Percentiles rank a stretch among this genome's conserved stretches.
These are phyloP conservation scores for Falco columbarius DNA, from an alignment of 2,797 vertebrate species.

Conservation along the genomic window DNA sequence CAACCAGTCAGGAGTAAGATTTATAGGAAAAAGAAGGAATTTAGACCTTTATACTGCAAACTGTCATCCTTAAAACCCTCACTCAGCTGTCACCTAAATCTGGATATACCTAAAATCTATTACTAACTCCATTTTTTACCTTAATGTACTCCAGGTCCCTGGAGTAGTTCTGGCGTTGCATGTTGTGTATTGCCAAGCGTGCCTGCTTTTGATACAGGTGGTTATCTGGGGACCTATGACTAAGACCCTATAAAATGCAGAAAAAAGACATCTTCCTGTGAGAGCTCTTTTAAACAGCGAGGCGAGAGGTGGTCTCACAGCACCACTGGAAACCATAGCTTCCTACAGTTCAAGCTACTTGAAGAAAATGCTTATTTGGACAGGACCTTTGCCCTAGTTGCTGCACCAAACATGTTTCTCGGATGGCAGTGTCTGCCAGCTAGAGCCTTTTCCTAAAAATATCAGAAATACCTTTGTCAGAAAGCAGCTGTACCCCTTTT, in stretches of 20 bases:
- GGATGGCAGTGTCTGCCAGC: not conserved
- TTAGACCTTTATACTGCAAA: not conserved
- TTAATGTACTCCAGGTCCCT: not conserved
- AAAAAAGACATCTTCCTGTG: not conserved
- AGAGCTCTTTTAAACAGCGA: not conserved
- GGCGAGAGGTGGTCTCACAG: not conserved
- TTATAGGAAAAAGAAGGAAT: not conserved
- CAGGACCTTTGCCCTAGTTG: not conserved
- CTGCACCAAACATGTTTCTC: not conserved
- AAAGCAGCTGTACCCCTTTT: not conserved
- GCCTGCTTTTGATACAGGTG: not conserved
- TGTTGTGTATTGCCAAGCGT: not conserved
- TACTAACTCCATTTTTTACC: not conserved
- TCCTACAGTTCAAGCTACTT: not conserved
- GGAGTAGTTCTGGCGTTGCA: not conserved
- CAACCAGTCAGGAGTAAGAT: not conserved
- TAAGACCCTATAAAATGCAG: not conserved
- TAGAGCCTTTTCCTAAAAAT: not conserved
- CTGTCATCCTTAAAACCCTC: not conserved
- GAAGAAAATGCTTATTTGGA: not conserved
- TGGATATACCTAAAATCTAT: not conserved
- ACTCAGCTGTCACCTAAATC: not conserved
- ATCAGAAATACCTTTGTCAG: not conserved
- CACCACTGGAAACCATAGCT: not conserved
- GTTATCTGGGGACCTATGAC: not conserved